phyloP scores from a whole-genome alignment of 2,113 vertebrate genomes.

The Equus przewalskii region DNA sequence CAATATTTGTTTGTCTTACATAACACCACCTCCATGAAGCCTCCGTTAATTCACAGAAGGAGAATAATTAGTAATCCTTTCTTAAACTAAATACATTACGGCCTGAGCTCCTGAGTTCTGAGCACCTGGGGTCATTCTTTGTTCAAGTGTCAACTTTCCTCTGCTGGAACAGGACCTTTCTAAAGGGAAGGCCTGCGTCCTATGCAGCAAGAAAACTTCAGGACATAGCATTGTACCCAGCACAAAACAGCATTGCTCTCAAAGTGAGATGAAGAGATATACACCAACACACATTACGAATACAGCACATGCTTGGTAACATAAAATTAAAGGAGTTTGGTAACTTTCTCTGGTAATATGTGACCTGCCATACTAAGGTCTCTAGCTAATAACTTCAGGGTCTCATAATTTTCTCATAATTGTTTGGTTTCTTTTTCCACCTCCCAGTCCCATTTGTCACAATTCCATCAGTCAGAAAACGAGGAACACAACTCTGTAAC shows the following conservation, averaged over 20 bases:
- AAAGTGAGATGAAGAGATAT: neutral
- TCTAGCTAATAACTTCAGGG: neutral
- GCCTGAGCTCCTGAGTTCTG: neutral
- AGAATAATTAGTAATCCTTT: neutral
- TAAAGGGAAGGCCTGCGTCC: neutral
- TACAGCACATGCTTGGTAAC: neutral
- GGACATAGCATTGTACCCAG: neutral
- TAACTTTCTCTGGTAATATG: neutral
- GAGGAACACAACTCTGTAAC: neutral
- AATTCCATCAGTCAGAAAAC: neutral
- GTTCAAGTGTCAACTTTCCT: neutral
- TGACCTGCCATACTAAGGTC: neutral
- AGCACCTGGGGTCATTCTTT: neutral
- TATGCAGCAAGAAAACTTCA: neutral
- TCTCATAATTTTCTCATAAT: neutral
- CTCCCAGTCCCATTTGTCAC: neutral
- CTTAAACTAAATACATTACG: neutral
- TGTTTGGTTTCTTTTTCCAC: neutral
- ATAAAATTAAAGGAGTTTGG: neutral
- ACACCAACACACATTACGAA: neutral
- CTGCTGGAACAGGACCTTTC: neutral
- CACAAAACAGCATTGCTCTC: neutral
- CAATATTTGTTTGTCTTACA: neutral
- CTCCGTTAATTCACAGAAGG: neutral
- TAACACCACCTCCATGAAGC: rapidly evolving